Conservation (phyloP, 2,888 invertebrate species). For the Macaria notata region DNA sequence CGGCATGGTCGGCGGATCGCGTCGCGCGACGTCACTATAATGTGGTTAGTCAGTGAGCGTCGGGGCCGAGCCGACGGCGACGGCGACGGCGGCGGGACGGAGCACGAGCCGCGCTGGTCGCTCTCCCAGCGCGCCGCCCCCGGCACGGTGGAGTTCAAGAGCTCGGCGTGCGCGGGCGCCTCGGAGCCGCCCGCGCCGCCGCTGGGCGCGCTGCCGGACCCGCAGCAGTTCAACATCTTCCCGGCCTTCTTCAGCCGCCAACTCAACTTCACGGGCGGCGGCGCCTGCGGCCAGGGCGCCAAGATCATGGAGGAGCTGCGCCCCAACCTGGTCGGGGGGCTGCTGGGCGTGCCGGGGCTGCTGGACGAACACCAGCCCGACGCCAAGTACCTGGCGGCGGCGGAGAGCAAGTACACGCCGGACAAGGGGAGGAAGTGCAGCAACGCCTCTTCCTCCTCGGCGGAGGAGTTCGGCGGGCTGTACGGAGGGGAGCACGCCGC, state of each 20-base stretch:
- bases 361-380: constrained; percentile 88
- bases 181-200: constrained; percentile 77
- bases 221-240: constrained; percentile 95
- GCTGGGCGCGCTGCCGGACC: constrained; percentile 83
- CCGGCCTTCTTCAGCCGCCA: constrained; percentile 95
- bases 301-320: constrained; percentile 94
- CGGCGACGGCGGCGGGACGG: constrained; percentile 71
- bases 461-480: constrained; percentile 94
- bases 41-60: constrained; percentile 85
- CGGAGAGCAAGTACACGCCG: constrained; percentile 81
- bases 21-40: constrained; percentile 79
- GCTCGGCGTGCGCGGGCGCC: constrained; percentile 86
- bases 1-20: constrained; percentile 66
- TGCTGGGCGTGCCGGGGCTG: constrained; percentile 89
- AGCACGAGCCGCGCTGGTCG: constrained; percentile 75
- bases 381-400: constrained; percentile 79
- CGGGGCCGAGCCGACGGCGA: constrained; percentile 82
- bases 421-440: constrained; percentile 88
- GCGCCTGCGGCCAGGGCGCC: constrained; percentile 86
- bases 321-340: constrained; percentile 90
- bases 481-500: constrained; percentile 89
- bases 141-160: constrained; percentile 93
- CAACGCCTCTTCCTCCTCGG: constrained; percentile 88
- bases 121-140: constrained; percentile 78
- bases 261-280: constrained; percentile 89